Percentiles rank a stretch among this genome's conserved stretches.
Conservation (phyloP, 2,797 vertebrate species). For the Protosalanx chinensis region DNA sequence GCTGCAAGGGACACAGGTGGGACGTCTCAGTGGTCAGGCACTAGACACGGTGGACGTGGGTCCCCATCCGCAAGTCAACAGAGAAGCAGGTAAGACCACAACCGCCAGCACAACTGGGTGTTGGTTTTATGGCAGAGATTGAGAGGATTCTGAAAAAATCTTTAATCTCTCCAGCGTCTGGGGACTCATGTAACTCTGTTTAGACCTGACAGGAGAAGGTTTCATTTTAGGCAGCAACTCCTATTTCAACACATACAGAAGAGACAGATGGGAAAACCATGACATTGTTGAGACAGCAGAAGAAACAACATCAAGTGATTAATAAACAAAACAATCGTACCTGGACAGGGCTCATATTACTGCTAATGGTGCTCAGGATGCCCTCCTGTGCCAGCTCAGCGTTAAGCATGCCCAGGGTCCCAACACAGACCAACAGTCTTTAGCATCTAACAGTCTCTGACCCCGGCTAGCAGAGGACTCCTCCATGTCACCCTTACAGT, state of each 20-base stretch:
- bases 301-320: conserved; percentile 10
- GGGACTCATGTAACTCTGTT: background rate
- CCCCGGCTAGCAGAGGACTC: conserved; percentile 14
- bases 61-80: conserved; percentile 4
- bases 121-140: background rate
- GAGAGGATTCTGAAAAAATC: background rate
- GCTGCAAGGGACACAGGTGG: conserved; percentile 82
- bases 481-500: conserved; percentile 11
- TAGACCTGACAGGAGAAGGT: background rate
- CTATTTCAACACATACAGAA: background rate
- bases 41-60: conserved; percentile 10
- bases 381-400: conserved; percentile 23
- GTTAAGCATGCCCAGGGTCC: conserved; percentile 18
- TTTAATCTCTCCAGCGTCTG: too few relatives aligned
- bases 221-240: background rate
- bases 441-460: conserved; percentile 25
- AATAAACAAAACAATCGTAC: conserved; percentile 23
- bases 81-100: background rate
- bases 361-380: conserved; percentile 24
- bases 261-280: background rate
- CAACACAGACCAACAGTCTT: conserved; percentile 22
- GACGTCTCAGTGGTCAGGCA: conserved; percentile 20
- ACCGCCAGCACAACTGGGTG: background rate
- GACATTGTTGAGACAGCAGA: background rate
- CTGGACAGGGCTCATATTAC: conserved; percentile 27